Evolutionary conservation across 2,113 vertebrate species (phyloP).

Genomic region (Indri indri): DNA sequence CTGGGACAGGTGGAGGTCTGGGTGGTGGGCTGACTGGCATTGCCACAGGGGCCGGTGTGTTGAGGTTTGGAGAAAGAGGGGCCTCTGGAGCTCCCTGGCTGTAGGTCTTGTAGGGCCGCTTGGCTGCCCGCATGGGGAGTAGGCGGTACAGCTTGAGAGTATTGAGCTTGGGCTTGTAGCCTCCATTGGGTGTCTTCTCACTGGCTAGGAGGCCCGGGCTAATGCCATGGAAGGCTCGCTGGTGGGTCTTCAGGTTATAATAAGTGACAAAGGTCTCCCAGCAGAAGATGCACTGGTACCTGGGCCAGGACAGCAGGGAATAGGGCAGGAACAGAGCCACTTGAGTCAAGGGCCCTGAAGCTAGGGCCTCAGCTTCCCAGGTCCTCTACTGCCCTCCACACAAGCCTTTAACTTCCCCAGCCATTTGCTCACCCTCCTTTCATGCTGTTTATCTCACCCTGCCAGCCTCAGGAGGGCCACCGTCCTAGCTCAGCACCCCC

Average conservation of each 20-base stretch:
- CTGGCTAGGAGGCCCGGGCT: conserved; percentile 93
- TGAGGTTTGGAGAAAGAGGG: conserved; percentile 78
- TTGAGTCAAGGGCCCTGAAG: conserved; percentile 11
- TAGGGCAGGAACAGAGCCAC: conserved; percentile 44
- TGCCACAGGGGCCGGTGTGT: conserved; percentile 74
- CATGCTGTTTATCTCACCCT: not conserved
- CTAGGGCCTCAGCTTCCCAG: not conserved
- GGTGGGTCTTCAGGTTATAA: conserved; percentile 97
- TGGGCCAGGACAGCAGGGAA: conserved; percentile 65
- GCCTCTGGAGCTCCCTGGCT: conserved; percentile 88
- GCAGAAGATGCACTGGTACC: conserved; percentile 97
- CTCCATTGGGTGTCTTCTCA: conserved; percentile 96
- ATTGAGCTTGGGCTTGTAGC: conserved; percentile 95
- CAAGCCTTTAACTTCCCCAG: not conserved
- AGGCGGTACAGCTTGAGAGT: conserved; percentile 96
- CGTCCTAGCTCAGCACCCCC: not conserved
- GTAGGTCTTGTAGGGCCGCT: conserved; percentile 95
- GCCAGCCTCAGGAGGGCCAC: not conserved
- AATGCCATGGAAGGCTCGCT: conserved; percentile 94
- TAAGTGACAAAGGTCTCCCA: conserved; percentile 98
- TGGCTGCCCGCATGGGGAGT: conserved; percentile 94
- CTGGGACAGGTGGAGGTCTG: conserved; percentile 52
- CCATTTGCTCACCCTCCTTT: not conserved
- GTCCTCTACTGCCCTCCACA: not conserved
- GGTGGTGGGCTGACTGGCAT: conserved; percentile 49